Percentiles rank a stretch among this genome's conserved stretches.
Evolutionary conservation across 2,888 invertebrate species (phyloP).

Genomic region (Tholera decimalis): DNA sequence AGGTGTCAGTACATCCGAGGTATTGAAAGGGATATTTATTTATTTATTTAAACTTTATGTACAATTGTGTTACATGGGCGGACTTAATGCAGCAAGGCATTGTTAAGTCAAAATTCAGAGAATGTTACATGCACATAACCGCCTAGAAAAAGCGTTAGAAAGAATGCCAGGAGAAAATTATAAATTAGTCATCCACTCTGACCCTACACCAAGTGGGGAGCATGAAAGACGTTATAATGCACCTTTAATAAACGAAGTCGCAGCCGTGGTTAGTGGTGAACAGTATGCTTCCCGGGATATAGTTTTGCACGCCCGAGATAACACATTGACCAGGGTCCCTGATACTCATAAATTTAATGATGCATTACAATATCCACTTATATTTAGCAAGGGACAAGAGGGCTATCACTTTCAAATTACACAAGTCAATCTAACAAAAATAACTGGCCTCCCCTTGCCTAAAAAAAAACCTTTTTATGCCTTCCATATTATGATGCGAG

Average conservation of each 20-base stretch:
- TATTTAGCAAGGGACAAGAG: neutral
- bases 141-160: neutral
- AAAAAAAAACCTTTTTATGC: slow-evolving; percentile 13
- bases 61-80: too few relatives aligned
- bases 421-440: neutral
- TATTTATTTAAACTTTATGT: too few relatives aligned
- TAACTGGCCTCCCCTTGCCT: neutral
- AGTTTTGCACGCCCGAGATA: neutral
- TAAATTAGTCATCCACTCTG: neutral
- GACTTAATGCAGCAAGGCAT: too few relatives aligned
- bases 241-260: neutral
- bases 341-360: neutral
- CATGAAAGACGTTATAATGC: neutral
- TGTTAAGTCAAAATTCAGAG: neutral
- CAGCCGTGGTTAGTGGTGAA: neutral
- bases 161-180: neutral
- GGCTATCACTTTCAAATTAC: slow-evolving; percentile 6
- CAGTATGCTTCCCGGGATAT: neutral
- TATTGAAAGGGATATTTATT: too few relatives aligned
- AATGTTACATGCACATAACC: neutral
- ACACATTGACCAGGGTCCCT: neutral
- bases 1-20: neutral
- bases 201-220: neutral
- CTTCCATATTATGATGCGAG: neutral
- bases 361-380: neutral